Percentiles rank a stretch among this genome's conserved stretches.
Evolutionary conservation across 2,888 invertebrate genomes (phyloP).

Genomic region (Parelbella ahira): DNA sequence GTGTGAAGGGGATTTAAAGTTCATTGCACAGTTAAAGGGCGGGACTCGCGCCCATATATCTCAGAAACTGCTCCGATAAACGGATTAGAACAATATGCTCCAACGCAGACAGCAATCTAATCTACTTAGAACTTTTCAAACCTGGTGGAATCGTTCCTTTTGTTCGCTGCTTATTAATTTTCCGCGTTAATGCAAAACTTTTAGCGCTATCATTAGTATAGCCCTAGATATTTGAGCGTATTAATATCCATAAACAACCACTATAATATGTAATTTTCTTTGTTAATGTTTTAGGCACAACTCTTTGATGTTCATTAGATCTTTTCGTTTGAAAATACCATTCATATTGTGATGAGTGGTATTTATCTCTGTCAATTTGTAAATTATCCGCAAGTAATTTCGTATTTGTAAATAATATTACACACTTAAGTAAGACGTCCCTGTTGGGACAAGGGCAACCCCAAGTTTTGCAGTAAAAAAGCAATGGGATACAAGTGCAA

Average conservation of each 20-base stretch:
- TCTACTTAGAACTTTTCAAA: constrained; percentile 42
- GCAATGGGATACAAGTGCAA: too few species aligned
- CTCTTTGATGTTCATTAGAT: too few species aligned
- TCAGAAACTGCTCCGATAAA: constrained; percentile 62
- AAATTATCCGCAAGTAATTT: too few species aligned
- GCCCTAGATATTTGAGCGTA: too few species aligned
- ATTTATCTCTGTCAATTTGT: too few species aligned
- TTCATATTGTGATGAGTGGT: too few species aligned
- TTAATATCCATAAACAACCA: too few species aligned
- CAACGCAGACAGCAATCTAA: constrained; percentile 44
- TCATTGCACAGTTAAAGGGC: constrained; percentile 72
- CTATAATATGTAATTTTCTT: not conserved
- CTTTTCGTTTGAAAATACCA: too few species aligned
- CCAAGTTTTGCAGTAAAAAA: too few species aligned
- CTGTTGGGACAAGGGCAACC: too few species aligned
- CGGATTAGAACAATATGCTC: constrained; percentile 48
- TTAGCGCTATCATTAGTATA: constrained; percentile 3
- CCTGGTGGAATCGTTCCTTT: constrained; percentile 31
- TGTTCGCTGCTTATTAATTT: constrained; percentile 32
- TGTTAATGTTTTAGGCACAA: not conserved
- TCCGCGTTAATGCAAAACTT: constrained; percentile 27
- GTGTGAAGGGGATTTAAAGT: constrained; percentile 73
- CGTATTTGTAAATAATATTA: too few species aligned
- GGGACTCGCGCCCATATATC: constrained; percentile 63
- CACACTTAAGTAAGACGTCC: too few species aligned